Conservation (phyloP, 2,888 invertebrate species). For the Craniophora ligustri region DNA sequence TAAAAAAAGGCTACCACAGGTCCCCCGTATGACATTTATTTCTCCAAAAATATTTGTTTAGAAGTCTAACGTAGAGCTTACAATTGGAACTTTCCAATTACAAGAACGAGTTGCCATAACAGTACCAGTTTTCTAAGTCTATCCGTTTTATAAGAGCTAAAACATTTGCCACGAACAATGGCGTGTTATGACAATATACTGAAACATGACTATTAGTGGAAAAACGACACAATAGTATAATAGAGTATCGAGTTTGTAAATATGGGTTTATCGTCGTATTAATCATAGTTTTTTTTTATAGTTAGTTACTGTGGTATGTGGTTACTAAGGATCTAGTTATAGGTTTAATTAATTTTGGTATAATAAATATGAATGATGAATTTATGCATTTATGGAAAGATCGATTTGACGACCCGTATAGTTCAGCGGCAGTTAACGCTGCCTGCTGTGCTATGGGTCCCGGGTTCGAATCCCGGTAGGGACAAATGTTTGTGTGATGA, state of each 20-base stretch:
- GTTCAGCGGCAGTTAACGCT: no score
- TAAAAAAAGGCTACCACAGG: no score
- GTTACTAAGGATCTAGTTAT: neutral
- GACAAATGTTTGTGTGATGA: no score
- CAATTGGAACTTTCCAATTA: slow-evolving; percentile 4
- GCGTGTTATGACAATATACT: slow-evolving; percentile 54
- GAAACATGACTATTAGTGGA: slow-evolving; percentile 52
- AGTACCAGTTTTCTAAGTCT: slow-evolving; percentile 40
- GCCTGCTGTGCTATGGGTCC: no score
- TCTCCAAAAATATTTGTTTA: no score
- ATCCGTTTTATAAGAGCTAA: slow-evolving; percentile 44
- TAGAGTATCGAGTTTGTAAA: slow-evolving; percentile 54
- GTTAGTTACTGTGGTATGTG: neutral
- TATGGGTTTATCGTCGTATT: slow-evolving; percentile 17
- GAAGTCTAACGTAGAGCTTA: no score
- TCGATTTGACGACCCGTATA: no score
- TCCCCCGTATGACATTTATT: no score
- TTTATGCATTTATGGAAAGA: no score
- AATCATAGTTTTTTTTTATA: slow-evolving; percentile 24
- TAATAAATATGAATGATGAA: no score
- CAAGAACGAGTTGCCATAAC: slow-evolving; percentile 28
- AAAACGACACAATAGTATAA: slow-evolving; percentile 58
- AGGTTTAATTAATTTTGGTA: no score
- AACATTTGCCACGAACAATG: slow-evolving; percentile 57
- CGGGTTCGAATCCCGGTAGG: no score